Evolutionary conservation across 1,140 invertebrate genomes (phyloP), one percentile per base, ranked within the genome.

Genomic region (Anagrus nilaparvatae): DNA sequence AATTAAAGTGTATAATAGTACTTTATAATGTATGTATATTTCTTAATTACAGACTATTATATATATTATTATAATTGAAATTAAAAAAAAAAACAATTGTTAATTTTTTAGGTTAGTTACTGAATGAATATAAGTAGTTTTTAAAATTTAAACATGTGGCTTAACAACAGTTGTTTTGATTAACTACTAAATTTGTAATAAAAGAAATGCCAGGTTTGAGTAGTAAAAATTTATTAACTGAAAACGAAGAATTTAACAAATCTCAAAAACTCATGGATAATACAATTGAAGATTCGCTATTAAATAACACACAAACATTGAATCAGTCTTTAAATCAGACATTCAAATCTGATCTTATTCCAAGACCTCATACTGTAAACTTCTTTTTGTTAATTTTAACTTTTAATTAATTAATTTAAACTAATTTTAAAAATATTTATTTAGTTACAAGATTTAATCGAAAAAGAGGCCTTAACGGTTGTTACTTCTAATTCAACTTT

Each of bases 381-480:
- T 29, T 20, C 4, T 43, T 13, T 8, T 17, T 4, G 10, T 17
- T 9, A 9, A 20, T 12, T 9, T 42, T 25, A 40, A 42, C 3
- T 19, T 18, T 41, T 19, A 5, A 14, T 31, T n/a, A 21, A 40
- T 47, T 10, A 30, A 24, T 17, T 13, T 13, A 21, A 12, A 37
- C 24, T 23, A 12, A 19, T 13, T 23, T 1, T 13, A 30, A 28
- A 14, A 31, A 19, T 41, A 18, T 36, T 35, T 37, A 44, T 47
- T 34, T 8, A 60, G 55, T 44, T 61, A 1, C 6, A 51, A 31
- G 58, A 60, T 21, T 51, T 61, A 16, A 1, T 44, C 14, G 4
- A 39, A 39, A 36, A 32, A 35, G 53, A 58, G 45, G 17, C 8
- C 3, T 29, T 59, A 36, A 23, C 34, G 48, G 51, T 42, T 24